phyloP scores from a whole-genome alignment of 2,888 invertebrate species.

The Limnephilus auricula region DNA sequence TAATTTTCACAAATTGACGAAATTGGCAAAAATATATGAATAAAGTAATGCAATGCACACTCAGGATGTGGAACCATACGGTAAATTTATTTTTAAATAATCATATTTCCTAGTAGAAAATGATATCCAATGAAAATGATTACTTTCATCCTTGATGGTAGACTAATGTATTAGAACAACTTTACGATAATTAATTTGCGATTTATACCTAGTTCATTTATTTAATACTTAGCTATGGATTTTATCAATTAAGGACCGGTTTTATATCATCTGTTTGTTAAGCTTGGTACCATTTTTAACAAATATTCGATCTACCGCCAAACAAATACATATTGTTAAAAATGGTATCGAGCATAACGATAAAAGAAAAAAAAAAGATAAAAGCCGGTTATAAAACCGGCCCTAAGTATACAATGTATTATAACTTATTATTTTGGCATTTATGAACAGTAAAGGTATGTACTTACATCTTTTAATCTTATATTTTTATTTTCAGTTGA shows the following conservation, averaged over 20 bases:
- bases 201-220: not conserved
- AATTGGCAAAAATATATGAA: not conserved
- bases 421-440: not conserved
- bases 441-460: not conserved
- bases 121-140: not conserved
- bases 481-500: conserved; percentile 47
- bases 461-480: not conserved
- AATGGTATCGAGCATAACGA: too few relatives aligned
- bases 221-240: not conserved
- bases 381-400: too few relatives aligned
- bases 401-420: not conserved
- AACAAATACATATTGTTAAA: too few relatives aligned
- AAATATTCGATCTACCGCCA: too few relatives aligned
- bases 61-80: not conserved
- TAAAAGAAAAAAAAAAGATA: too few relatives aligned
- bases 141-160: not conserved
- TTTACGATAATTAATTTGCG: not conserved
- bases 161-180: not conserved
- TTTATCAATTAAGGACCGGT: conserved; percentile 15
- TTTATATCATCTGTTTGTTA: too few relatives aligned
- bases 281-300: too few relatives aligned
- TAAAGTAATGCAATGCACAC: not conserved
- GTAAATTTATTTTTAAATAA: not conserved
- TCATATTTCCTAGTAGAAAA: not conserved
- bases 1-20: not conserved